Conservation (phyloP, 2,113 vertebrate species). For the Pao palembangensis region DNA sequence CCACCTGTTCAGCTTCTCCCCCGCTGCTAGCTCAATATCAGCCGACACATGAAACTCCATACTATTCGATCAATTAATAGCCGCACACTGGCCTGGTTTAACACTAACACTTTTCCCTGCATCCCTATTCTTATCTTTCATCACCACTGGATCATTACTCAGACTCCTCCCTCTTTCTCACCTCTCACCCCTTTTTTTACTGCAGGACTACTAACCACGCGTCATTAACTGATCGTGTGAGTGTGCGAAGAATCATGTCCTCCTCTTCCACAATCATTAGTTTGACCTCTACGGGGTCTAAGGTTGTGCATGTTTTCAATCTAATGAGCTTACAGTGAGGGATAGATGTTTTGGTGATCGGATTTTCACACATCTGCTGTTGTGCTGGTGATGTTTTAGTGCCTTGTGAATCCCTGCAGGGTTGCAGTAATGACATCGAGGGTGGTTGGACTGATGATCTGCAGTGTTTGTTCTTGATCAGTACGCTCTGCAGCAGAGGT, state of each 20-base stretch:
- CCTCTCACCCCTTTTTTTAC: conserved; percentile 14
- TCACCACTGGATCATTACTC: not conserved
- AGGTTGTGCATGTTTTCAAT: conserved; percentile 16
- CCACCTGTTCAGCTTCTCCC: not conserved
- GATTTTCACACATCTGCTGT: not conserved
- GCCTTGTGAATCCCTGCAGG: too few relatives aligned
- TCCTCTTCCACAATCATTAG: conserved; percentile 26
- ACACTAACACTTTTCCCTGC: too few relatives aligned
- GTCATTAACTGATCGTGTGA: conserved; percentile 51
- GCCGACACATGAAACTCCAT: not conserved
- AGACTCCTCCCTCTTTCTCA: conserved; percentile 9
- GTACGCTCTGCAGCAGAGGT: too few relatives aligned
- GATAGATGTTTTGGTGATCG: not conserved
- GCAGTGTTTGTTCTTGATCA: too few relatives aligned
- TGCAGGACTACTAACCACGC: conserved; percentile 30
- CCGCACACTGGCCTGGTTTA: too few relatives aligned
- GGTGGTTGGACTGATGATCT: too few relatives aligned
- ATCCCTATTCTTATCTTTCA: not conserved
- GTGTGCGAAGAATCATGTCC: conserved; percentile 39
- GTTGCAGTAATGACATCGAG: too few relatives aligned
- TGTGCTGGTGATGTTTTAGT: not conserved
- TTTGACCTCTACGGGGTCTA: conserved; percentile 35
- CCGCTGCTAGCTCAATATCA: not conserved
- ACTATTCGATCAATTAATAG: too few relatives aligned
- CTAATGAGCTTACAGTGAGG: conserved; percentile 1